Conservation (phyloP, 1,140 invertebrate species). For the Euwallacea fornicatus region DNA sequence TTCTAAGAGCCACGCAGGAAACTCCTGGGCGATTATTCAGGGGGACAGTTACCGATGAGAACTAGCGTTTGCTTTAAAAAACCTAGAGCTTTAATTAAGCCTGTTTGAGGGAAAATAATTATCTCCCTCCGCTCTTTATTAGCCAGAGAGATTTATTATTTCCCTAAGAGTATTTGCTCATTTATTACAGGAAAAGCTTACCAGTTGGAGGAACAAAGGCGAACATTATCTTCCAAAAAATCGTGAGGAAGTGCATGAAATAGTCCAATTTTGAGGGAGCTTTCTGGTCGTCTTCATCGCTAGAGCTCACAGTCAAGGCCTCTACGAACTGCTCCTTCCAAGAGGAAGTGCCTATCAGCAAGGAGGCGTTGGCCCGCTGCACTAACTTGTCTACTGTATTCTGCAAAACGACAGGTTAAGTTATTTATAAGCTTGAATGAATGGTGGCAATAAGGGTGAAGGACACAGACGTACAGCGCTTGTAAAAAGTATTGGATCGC, state of each 20-base stretch:
- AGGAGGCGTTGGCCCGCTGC: slow-evolving; percentile 91
- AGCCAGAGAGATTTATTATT: too few species aligned
- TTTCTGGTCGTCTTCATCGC: slow-evolving; percentile 66
- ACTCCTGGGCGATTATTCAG: too few species aligned
- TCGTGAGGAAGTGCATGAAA: slow-evolving; percentile 91
- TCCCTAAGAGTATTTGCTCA: background rate
- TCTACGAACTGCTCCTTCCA: slow-evolving; percentile 99
- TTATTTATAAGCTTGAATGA: too few species aligned
- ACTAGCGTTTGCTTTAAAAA: too few species aligned
- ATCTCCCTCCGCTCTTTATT: too few species aligned
- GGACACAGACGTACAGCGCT: too few species aligned
- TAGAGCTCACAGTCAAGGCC: slow-evolving; percentile 91
- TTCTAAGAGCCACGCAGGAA: too few species aligned
- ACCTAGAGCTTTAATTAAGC: too few species aligned
- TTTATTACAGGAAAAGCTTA: slow-evolving; percentile 55
- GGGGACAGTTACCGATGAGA: too few species aligned
- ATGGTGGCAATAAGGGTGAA: too few species aligned
- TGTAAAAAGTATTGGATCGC: too few species aligned
- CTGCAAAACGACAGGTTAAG: slow-evolving; percentile 58
- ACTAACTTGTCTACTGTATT: slow-evolving; percentile 97
- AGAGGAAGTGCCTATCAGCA: slow-evolving; percentile 92
- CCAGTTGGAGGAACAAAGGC: slow-evolving; percentile 98
- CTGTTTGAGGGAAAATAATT: too few species aligned
- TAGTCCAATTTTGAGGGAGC: slow-evolving; percentile 88
- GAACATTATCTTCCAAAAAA: slow-evolving; percentile 98